Percentiles rank a stretch among this genome's conserved stretches.
Evolutionary conservation across 2,113 vertebrate genomes (phyloP).

Genomic region (Heterochromis multidens): DNA sequence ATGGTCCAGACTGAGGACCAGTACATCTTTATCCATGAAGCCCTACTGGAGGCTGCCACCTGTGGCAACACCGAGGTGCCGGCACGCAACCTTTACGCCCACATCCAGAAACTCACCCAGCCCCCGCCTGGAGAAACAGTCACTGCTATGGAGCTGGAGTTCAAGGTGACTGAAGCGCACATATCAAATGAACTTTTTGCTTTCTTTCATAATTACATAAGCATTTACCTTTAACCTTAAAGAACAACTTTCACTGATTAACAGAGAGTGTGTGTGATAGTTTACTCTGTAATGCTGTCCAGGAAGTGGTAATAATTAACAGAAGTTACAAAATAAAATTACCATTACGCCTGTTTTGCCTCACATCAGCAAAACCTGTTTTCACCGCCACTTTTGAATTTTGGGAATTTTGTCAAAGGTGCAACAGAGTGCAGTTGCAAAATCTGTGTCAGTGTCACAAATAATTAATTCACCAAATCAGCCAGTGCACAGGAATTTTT

Average conservation of each 20-base stretch:
- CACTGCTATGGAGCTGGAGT: slow-evolving; percentile 93
- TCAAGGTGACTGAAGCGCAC: slow-evolving; percentile 81
- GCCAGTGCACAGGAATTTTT: neutral
- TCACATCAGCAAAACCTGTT: neutral
- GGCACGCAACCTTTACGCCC: slow-evolving; percentile 90
- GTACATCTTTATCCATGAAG: slow-evolving; percentile 96
- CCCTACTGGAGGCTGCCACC: slow-evolving; percentile 88
- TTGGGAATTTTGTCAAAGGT: neutral
- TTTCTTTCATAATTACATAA: neutral
- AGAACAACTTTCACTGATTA: neutral
- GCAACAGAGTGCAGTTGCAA: neutral
- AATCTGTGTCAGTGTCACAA: neutral
- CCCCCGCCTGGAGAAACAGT: slow-evolving; percentile 90
- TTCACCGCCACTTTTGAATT: neutral
- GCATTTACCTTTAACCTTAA: neutral
- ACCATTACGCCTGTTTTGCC: neutral
- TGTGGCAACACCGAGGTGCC: slow-evolving; percentile 92
- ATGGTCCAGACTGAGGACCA: slow-evolving; percentile 98
- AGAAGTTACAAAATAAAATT: neutral
- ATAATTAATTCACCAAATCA: neutral
- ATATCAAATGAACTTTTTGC: neutral
- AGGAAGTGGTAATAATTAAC: neutral
- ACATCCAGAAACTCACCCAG: slow-evolving; percentile 96
- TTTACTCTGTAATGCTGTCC: neutral
- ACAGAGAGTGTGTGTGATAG: neutral